Percentiles rank a stretch among this genome's conserved stretches.
phyloP scores from a whole-genome alignment of 2,797 vertebrate genomes.

The Schizothorax lantsangensis region DNA sequence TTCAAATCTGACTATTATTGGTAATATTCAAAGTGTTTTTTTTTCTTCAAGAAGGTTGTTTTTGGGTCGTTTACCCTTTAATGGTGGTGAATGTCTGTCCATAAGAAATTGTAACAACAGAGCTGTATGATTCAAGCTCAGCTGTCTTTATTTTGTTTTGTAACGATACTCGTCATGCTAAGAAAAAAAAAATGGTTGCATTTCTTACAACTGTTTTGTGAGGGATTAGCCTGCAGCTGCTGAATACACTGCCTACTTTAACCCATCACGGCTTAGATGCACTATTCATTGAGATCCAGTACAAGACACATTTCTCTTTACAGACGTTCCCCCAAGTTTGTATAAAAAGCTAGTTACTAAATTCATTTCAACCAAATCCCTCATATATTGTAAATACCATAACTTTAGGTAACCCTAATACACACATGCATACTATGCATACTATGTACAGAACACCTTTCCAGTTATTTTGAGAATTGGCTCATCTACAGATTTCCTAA shows the following conservation, averaged over 20 bases:
- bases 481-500: slow-evolving; percentile 55
- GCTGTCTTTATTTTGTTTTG: slow-evolving; percentile 84
- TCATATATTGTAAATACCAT: slow-evolving; percentile 73
- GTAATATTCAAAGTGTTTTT: slow-evolving; percentile 80
- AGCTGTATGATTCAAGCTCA: slow-evolving; percentile 88
- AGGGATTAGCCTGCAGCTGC: slow-evolving; percentile 74
- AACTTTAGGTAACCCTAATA: slow-evolving; percentile 61
- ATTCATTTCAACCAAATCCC: slow-evolving; percentile 35
- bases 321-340: slow-evolving; percentile 52
- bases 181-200: slow-evolving; percentile 64
- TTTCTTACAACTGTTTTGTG: slow-evolving; percentile 69
- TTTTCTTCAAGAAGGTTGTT: slow-evolving; percentile 80
- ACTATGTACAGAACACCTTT: slow-evolving; percentile 71
- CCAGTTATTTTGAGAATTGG: slow-evolving; percentile 67
- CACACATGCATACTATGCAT: slow-evolving; percentile 58
- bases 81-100: slow-evolving; percentile 91
- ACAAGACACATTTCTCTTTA: slow-evolving; percentile 49
- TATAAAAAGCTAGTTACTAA: background rate
- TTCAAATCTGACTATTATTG: slow-evolving; percentile 87
- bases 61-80: slow-evolving; percentile 83
- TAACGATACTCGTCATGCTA: slow-evolving; percentile 73
- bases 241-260: slow-evolving; percentile 79
- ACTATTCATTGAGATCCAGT: slow-evolving; percentile 60
- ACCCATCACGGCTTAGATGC: slow-evolving; percentile 65
- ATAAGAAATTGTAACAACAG: slow-evolving; percentile 86